Conservation (phyloP, 2,113 vertebrate genomes). For the Megaleporinus macrocephalus region DNA sequence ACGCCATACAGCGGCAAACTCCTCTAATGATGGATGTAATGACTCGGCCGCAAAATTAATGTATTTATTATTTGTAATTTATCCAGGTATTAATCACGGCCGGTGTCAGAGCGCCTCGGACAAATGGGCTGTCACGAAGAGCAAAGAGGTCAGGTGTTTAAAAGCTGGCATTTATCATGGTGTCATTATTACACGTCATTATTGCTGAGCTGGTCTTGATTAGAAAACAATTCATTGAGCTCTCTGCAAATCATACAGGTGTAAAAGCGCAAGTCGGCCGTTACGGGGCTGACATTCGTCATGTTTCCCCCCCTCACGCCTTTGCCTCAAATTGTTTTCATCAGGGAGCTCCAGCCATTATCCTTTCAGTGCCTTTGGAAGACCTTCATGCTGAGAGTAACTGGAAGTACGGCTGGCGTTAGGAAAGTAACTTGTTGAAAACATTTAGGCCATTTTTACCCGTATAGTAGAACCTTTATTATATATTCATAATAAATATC, state of each 20-base stretch:
- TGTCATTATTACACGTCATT: constrained; percentile 70
- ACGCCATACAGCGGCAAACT: constrained; percentile 34
- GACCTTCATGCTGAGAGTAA: not conserved
- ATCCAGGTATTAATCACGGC: constrained; percentile 73
- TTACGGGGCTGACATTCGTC: constrained; percentile 2
- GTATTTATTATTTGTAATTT: constrained; percentile 75
- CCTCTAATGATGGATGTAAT: constrained; percentile 70
- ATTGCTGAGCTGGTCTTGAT: constrained; percentile 67
- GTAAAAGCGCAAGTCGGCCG: not conserved
- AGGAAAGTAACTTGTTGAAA: no score
- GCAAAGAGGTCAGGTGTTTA: constrained; percentile 70
- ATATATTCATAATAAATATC: no score
- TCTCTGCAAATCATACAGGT: constrained; percentile 45
- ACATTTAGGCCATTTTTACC: no score
- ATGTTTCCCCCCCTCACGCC: not conserved
- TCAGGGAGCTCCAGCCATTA: constrained; percentile 21
- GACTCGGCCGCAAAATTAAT: constrained; percentile 67
- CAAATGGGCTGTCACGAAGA: constrained; percentile 60
- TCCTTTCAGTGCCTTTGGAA: constrained; percentile 22
- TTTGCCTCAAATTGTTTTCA: constrained; percentile 32
- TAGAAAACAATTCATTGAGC: constrained; percentile 65
- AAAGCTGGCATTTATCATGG: constrained; percentile 74
- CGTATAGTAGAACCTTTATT: no score
- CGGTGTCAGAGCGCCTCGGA: constrained; percentile 61
- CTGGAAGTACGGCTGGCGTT: not conserved